Base-by-base conservation (phyloP, 2,113 vertebrate genomes). In the Oriolus oriolus region DNA sequence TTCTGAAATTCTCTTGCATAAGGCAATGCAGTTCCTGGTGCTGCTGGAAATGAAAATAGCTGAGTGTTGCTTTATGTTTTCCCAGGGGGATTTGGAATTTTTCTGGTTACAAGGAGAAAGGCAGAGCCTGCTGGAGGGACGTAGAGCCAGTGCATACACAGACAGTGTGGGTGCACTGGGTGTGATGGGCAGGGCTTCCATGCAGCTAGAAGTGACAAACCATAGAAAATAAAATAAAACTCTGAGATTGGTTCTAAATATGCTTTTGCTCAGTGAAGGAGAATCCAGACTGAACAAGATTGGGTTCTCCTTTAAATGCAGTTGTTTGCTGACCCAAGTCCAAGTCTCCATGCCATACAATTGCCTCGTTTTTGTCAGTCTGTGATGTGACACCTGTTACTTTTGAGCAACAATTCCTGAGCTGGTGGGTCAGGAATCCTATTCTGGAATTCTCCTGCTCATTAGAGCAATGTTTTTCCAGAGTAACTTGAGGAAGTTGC, bases 261-360 rank as follows among this genome's bases (percentile, higher is more conserved):
- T 54, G 63, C 39, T 61, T 89, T 86, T 90, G 23, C 69, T 81
- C 47, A 53, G 83, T 91, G 93, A 74, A 86, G 27, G 30, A 84
- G 77, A 70, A 53, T 63, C 52, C 59, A 82, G 69, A 93, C n/a
- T 69, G 86, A 89, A 89, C 69, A 88, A 90, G 77, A 75, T 41
- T 60, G 88, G 63, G 47, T 79, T 96, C 89, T 96, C 52, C 65
- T 74, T 92, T 95, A 63, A 94, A 88, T 89, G 79, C 54, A 60
- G 66, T 89, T 95, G 27, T 80, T 94, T 78, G 93, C 79, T 27
- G 81, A 93, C 80, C 18, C 33, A 60, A 19, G 28, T 82, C 76
- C 41, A 77, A 84, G 47, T 90, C 87, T 87, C 91, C 87, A 22
- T 77, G 89, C 35, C 65, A 79, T 47, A 19, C 15, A 81, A 88